A percentile compares a stretch with the other conserved stretches of the same genome.
phyloP scores from a whole-genome alignment of 1,140 invertebrate genomes.

The Trypoxylus dichotomus region DNA sequence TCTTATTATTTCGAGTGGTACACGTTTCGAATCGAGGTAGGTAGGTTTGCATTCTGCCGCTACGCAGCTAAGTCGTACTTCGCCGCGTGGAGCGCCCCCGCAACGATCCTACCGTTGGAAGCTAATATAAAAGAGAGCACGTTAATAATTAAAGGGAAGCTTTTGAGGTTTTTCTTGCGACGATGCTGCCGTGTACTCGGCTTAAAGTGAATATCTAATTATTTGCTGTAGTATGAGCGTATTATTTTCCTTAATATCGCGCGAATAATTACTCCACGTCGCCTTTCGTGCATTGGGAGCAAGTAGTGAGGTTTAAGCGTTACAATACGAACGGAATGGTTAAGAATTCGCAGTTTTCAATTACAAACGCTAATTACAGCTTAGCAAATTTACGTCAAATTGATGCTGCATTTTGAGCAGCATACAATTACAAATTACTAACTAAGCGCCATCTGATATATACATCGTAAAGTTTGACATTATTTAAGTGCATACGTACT shows the following conservation, averaged over 20 bases:
- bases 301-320: too few species aligned
- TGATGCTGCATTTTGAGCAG: too few species aligned
- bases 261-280: not conserved
- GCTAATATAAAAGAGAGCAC: not conserved
- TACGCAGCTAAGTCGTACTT: not conserved
- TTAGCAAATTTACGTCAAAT: too few species aligned
- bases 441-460: too few species aligned
- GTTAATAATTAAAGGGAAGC: conserved; percentile 17
- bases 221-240: not conserved
- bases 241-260: not conserved
- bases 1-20: conserved; percentile 6
- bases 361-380: too few species aligned
- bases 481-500: too few species aligned
- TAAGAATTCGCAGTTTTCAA: too few species aligned
- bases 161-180: not conserved
- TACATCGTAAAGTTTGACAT: too few species aligned
- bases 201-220: conserved; percentile 14
- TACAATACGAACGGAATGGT: too few species aligned
- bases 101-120: not conserved
- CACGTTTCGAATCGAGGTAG: not conserved
- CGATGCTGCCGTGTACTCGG: not conserved
- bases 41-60: not conserved
- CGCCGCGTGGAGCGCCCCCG: not conserved
- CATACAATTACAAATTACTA: too few species aligned
- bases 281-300: too few species aligned